A percentile compares a stretch with the other conserved stretches of the same genome.
Conservation (phyloP, 2,797 vertebrate genomes). For the Sebastes aleutianus region DNA sequence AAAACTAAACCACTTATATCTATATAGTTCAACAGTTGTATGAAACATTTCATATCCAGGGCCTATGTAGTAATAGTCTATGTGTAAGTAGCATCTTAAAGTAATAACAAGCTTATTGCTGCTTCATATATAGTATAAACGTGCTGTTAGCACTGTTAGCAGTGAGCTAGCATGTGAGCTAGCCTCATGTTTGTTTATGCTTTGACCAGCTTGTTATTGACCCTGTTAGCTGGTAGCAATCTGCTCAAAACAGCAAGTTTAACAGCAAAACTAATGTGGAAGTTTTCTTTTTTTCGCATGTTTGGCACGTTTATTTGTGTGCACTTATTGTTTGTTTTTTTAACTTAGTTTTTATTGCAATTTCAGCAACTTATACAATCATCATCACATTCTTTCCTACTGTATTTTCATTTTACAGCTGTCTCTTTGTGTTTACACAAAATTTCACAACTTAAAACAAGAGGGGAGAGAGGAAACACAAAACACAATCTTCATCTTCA, state of each 20-base stretch:
- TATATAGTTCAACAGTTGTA: not conserved
- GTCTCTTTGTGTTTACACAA: too few species aligned
- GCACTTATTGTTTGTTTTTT: not conserved
- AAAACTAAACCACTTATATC: not conserved
- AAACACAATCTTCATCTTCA: fast-evolving
- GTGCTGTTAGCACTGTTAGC: not conserved
- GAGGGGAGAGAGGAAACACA: too few species aligned
- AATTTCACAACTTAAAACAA: too few species aligned
- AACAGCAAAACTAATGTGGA: not conserved
- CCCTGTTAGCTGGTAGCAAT: not conserved
- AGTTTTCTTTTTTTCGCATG: not conserved
- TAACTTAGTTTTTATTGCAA: too few species aligned
- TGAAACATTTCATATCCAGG: not conserved
- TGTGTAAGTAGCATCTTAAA: not conserved
- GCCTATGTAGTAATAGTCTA: fast-evolving
- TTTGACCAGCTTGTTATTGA: not conserved
- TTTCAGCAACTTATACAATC: too few species aligned
- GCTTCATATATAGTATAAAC: not conserved
- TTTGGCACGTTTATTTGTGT: not conserved
- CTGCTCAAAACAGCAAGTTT: not conserved
- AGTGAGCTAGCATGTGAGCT: not conserved
- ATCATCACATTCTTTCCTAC: too few species aligned
- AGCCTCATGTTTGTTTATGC: conserved; percentile 15
- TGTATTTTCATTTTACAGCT: too few species aligned
- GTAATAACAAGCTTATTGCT: fast-evolving